A percentile compares a stretch with the other conserved stretches of the same genome.
Evolutionary conservation across 2,113 vertebrate genomes (phyloP).

Genomic region (Hypanus sabinus): DNA sequence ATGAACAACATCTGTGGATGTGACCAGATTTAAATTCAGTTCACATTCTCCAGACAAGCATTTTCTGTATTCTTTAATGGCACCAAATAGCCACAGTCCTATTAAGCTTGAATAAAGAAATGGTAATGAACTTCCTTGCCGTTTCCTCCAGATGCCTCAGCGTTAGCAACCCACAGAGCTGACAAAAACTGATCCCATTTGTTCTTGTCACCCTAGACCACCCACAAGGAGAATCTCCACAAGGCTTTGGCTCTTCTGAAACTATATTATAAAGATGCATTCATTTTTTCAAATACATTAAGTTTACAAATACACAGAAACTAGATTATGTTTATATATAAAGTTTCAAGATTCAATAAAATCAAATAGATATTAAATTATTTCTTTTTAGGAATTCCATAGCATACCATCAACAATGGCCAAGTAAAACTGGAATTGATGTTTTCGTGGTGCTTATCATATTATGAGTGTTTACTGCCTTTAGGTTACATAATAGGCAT

Average conservation of each 20-base stretch:
- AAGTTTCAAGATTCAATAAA: background rate
- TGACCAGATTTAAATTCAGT: conserved; percentile 10
- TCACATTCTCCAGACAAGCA: background rate
- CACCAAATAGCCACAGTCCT: background rate
- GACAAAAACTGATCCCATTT: conserved; percentile 17
- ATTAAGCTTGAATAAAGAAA: conserved; percentile 23
- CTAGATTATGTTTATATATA: background rate
- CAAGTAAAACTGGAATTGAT: background rate
- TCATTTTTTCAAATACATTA: background rate
- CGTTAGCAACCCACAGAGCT: conserved; percentile 5
- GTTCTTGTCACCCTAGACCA: conserved; percentile 9
- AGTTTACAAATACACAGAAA: background rate
- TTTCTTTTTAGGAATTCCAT: background rate
- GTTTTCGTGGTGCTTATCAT: background rate
- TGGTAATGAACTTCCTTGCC: conserved; percentile 28
- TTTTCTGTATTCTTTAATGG: conserved; percentile 36
- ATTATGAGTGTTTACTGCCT: background rate
- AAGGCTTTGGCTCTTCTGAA: background rate
- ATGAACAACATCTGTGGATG: conserved; percentile 2
- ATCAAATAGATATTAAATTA: background rate
- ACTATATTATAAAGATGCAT: background rate
- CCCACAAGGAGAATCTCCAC: background rate
- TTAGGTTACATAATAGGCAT: background rate
- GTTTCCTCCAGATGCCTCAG: background rate
- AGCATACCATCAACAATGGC: background rate